These are phyloP conservation scores for Drosophila rufa DNA, from an alignment of 1,140 invertebrate genomes.

Conservation along the genomic window DNA sequence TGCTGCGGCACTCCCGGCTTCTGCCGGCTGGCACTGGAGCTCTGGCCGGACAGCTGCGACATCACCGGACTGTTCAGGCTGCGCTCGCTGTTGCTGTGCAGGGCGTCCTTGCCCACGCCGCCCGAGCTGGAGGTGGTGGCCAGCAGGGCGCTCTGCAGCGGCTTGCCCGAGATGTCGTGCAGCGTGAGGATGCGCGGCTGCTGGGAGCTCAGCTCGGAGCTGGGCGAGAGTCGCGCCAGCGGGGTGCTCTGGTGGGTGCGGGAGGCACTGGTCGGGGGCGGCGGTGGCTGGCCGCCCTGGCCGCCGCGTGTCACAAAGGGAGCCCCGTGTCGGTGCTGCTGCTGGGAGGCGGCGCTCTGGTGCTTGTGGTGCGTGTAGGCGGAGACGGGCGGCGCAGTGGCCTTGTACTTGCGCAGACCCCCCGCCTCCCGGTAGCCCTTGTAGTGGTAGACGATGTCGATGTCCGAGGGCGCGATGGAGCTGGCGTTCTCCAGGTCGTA, in stretches of 20 bases:
- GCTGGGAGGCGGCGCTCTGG: constrained; percentile 86
- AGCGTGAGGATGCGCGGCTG: constrained; percentile 95
- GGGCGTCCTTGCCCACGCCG: constrained; percentile 92
- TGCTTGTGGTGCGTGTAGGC: constrained; percentile 92
- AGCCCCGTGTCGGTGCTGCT: constrained; percentile 89
- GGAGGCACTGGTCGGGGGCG: constrained; percentile 87
- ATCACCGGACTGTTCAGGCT: constrained; percentile 96
- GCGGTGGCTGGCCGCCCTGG: constrained; percentile 88
- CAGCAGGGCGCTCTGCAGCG: constrained; percentile 93
- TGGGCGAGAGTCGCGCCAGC: constrained; percentile 94
- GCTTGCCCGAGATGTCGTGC: constrained; percentile 97
- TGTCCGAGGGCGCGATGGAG: constrained; percentile 98
- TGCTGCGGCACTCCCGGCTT: constrained; percentile 88
- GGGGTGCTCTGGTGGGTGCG: constrained; percentile 94
- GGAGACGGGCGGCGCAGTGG: constrained; percentile 90
- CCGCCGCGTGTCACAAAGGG: constrained; percentile 87
- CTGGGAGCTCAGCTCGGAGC: constrained; percentile 95
- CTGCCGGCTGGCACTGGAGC: constrained; percentile 90
- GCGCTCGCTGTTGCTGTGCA: constrained; percentile 95
- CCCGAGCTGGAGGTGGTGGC: constrained; percentile 94
- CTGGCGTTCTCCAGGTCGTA: constrained; percentile 99
- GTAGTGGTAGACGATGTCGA: constrained; percentile 98
- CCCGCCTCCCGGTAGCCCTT: constrained; percentile 94
- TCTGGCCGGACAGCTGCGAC: constrained; percentile 94
- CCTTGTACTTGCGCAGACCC: constrained; percentile 94